Conservation (phyloP, 2,797 vertebrate genomes). For the Rhyacichthys aspro region DNA sequence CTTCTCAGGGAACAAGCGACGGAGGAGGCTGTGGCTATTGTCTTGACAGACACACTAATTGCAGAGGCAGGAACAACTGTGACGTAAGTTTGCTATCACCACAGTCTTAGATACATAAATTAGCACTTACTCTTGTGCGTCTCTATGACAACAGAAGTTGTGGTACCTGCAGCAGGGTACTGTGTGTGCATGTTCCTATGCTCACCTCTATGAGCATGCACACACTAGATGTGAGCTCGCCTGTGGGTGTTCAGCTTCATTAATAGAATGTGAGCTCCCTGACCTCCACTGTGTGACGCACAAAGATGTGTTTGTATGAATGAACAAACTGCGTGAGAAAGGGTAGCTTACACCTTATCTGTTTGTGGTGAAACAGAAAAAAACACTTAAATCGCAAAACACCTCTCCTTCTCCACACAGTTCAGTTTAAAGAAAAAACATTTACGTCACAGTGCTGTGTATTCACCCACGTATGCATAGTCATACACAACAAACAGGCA, state of each 20-base stretch:
- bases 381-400: slow-evolving; percentile 6
- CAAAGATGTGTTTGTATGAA: slow-evolving; percentile 60
- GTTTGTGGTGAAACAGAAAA: slow-evolving; percentile 11
- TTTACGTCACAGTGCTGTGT: slow-evolving; percentile 21
- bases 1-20: slow-evolving; percentile 42
- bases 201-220: background rate
- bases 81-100: slow-evolving; percentile 58
- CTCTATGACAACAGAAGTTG: slow-evolving; percentile 46
- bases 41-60: slow-evolving; percentile 50
- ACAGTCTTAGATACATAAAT: slow-evolving; percentile 27
- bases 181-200: slow-evolving; percentile 8
- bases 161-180: slow-evolving; percentile 22
- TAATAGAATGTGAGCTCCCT: slow-evolving; percentile 24
- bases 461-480: slow-evolving; percentile 14
- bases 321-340: slow-evolving; percentile 46
- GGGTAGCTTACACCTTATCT: slow-evolving; percentile 27
- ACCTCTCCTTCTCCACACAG: background rate
- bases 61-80: slow-evolving; percentile 50
- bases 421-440: background rate
- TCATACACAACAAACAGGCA: slow-evolving; percentile 12
- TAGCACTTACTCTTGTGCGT: slow-evolving; percentile 30
- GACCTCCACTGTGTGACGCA: slow-evolving; percentile 65
- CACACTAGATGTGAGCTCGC: slow-evolving; percentile 2
- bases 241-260: slow-evolving; percentile 42
- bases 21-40: slow-evolving; percentile 21